Conservation (phyloP, 2,113 vertebrate species). For the Baryphthengus martii region DNA sequence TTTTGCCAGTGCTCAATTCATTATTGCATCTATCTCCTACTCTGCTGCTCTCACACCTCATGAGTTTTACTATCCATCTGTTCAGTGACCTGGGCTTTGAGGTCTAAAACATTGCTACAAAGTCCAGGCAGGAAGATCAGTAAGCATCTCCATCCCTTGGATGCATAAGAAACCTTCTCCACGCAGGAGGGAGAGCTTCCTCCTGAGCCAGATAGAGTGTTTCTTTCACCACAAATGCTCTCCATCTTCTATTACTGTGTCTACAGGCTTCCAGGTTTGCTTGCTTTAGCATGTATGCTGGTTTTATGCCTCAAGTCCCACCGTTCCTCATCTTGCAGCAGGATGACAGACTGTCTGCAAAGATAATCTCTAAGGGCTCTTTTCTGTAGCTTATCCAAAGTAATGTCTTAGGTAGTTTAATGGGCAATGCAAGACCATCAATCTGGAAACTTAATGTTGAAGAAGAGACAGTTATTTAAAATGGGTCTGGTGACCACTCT, state of each 20-base stretch:
- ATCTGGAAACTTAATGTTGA: neutral
- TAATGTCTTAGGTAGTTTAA: neutral
- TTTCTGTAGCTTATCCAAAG: neutral
- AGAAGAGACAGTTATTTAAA: neutral
- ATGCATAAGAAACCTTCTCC: neutral
- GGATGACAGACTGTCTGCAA: neutral
- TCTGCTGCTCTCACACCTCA: neutral
- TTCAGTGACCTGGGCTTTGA: neutral
- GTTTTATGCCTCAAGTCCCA: neutral
- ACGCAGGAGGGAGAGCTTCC: accelerated
- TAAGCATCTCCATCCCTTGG: neutral
- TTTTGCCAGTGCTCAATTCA: neutral
- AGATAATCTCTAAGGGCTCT: neutral
- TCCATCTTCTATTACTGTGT: neutral
- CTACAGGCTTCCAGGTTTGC: neutral
- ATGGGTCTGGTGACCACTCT: neutral
- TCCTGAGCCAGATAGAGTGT: neutral
- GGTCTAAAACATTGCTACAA: neutral
- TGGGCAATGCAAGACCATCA: neutral
- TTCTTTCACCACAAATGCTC: neutral
- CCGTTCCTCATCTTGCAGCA: neutral
- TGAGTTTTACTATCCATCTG: neutral
- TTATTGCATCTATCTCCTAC: neutral
- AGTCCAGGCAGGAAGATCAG: neutral
- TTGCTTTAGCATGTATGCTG: neutral